Conservation (phyloP, 2,797 vertebrate genomes). For the Lutjanus argentimaculatus region DNA sequence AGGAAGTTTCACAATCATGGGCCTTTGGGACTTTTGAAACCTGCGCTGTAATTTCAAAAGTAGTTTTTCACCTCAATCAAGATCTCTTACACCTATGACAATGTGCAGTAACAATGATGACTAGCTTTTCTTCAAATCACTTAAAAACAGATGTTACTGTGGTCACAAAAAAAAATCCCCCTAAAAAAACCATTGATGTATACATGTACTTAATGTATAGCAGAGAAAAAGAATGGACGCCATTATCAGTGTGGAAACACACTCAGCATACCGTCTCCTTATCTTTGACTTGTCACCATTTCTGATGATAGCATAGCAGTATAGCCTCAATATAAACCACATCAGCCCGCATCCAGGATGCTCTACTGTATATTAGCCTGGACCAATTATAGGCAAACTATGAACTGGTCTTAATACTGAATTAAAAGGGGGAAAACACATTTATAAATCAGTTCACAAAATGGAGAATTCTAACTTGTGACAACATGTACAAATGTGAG, state of each 20-base stretch:
- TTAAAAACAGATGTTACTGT: background rate
- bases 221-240: background rate
- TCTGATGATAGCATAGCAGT: background rate
- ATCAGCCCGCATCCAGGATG: background rate
- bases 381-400: background rate
- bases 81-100: background rate
- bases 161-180: background rate
- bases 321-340: background rate
- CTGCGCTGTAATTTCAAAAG: conserved; percentile 18
- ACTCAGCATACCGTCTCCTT: conserved; percentile 31
- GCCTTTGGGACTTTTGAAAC: conserved; percentile 46
- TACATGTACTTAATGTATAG: background rate
- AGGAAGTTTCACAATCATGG: conserved; percentile 54
- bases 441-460: background rate
- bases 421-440: background rate
- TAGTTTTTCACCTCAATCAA: background rate
- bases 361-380: background rate
- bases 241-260: conserved; percentile 54
- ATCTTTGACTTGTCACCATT: conserved; percentile 36
- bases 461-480: background rate
- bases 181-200: background rate
- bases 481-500: background rate
- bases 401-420: background rate
- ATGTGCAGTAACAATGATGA: background rate
- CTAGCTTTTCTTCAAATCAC: background rate